Evolutionary conservation across 2,113 vertebrate genomes (phyloP).

Genomic region (Riparia riparia): DNA sequence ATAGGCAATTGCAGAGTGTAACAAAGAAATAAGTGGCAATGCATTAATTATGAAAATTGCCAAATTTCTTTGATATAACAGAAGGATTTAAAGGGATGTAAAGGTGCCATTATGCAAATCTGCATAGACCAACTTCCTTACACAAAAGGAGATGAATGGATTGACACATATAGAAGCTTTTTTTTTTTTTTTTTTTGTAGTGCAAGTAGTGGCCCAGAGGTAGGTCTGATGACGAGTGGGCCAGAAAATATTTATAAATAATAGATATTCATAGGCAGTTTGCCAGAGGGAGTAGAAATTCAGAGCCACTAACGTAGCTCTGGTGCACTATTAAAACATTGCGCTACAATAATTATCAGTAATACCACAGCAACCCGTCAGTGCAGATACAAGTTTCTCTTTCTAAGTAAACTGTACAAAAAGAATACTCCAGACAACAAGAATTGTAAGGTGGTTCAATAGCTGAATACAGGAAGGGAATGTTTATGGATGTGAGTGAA

Average conservation of each 20-base stretch:
- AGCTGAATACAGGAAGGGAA: neutral
- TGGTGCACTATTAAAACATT: neutral
- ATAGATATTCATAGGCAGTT: neutral
- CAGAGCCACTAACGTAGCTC: neutral
- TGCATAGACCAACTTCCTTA: neutral
- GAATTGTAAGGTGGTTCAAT: neutral
- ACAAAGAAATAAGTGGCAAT: neutral
- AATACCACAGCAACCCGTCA: neutral
- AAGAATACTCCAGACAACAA: neutral
- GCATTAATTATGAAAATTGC: neutral
- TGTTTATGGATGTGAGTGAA: neutral
- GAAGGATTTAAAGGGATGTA: neutral
- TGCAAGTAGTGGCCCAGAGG: neutral
- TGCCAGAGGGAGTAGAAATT: neutral
- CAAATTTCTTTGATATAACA: neutral
- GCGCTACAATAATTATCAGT: neutral
- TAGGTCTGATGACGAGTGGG: neutral
- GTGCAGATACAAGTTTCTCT: neutral
- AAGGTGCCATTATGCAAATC: neutral
- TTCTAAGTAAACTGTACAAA: neutral
- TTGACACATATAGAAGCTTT: neutral
- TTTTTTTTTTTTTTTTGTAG: rapidly evolving
- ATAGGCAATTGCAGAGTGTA: neutral
- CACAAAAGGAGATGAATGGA: neutral
- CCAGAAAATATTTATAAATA: neutral